A percentile compares a stretch with the other conserved stretches of the same genome.
Conservation (phyloP, 2,113 vertebrate genomes). For the Odontophorus gujanensis region DNA sequence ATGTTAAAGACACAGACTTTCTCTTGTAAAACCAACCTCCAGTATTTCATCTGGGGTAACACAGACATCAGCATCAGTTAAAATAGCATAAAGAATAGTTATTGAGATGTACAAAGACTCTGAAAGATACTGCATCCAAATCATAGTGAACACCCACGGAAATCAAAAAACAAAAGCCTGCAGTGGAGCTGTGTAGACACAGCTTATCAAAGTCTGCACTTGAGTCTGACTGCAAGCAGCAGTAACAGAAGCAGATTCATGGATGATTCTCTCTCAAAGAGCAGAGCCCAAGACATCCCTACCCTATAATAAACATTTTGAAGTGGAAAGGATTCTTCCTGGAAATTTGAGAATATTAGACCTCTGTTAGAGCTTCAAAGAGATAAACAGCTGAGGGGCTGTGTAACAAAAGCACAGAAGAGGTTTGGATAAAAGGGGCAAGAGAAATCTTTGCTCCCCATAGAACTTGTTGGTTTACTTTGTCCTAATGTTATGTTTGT, state of each 20-base stretch:
- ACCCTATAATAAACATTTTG: neutral
- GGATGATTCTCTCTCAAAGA: neutral
- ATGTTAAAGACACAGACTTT: neutral
- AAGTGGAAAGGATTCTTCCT: neutral
- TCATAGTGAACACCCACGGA: neutral
- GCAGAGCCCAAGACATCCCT: neutral
- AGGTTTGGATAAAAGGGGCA: neutral
- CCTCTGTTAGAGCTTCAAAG: neutral
- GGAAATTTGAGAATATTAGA: neutral
- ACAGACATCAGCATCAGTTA: neutral
- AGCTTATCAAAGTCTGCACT: conserved; percentile 26
- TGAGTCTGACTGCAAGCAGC: neutral
- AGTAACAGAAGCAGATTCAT: neutral
- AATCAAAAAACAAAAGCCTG: neutral
- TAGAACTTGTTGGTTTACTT: neutral
- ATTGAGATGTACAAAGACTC: neutral
- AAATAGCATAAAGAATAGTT: neutral
- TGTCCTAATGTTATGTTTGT: neutral
- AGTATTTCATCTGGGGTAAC: neutral
- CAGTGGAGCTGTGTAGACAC: neutral
- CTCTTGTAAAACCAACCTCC: neutral
- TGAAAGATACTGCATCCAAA: fast-evolving
- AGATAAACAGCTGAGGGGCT: neutral
- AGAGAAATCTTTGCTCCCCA: neutral
- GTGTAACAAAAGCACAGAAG: neutral